phyloP scores from a whole-genome alignment of 2,888 invertebrate species.

The Conops quadrifasciatus region DNA sequence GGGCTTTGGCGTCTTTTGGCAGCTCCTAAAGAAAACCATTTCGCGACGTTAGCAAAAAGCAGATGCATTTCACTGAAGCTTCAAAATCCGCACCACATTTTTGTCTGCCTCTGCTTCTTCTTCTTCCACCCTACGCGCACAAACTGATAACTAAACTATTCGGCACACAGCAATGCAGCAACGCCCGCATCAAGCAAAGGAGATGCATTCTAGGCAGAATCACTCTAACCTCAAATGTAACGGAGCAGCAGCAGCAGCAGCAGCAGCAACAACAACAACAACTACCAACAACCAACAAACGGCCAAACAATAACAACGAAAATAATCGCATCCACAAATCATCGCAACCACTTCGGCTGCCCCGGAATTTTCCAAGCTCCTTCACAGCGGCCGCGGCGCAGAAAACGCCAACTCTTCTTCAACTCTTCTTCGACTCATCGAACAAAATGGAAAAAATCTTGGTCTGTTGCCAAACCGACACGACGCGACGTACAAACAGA shows the following conservation, averaged over 20 bases:
- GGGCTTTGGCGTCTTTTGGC: too few relatives aligned
- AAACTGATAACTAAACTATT: conserved; percentile 13
- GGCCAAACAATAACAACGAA: neutral
- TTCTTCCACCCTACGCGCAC: conserved; percentile 13
- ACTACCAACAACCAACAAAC: neutral
- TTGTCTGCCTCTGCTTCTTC: too few relatives aligned
- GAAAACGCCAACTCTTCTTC: too few relatives aligned
- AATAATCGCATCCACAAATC: neutral
- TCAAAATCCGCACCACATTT: too few relatives aligned
- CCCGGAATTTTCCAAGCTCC: neutral
- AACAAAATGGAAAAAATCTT: neutral
- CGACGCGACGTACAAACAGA: neutral
- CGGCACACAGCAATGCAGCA: neutral
- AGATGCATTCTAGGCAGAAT: too few relatives aligned
- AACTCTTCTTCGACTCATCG: neutral
- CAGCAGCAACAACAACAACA: neutral
- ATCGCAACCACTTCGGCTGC: conserved; percentile 5
- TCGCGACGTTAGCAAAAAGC: too few relatives aligned
- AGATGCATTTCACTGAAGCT: too few relatives aligned
- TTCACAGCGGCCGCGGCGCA: neutral
- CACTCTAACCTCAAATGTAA: too few relatives aligned
- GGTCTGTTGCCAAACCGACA: conserved; percentile 10
- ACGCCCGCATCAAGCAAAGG: neutral
- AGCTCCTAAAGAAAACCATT: too few relatives aligned
- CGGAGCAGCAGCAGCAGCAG: neutral